A percentile compares a stretch with the other conserved stretches of the same genome.
Conservation (phyloP, 1,140 invertebrate genomes). For the Neodiprion pinetum region DNA sequence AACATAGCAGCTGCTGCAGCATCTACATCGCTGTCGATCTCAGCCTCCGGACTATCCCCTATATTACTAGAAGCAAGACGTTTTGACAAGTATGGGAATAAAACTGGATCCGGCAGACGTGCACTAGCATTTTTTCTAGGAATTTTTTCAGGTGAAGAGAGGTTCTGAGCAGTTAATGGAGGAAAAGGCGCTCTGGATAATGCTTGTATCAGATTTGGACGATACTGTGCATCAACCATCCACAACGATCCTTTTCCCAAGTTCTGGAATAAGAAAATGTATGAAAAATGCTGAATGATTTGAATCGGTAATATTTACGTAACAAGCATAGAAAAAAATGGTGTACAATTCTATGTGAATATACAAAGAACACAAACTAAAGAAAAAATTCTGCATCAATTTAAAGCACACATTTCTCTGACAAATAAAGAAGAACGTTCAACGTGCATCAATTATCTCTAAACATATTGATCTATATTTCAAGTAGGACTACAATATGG, state of each 20-base stretch:
- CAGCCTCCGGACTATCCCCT: conserved; percentile 55
- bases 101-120: conserved; percentile 72
- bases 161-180: conserved; percentile 66
- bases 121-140: conserved; percentile 48
- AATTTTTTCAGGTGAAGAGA: conserved; percentile 50
- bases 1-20: conserved; percentile 82
- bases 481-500: not conserved
- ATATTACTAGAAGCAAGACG: conserved; percentile 67
- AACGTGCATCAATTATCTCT: conserved; percentile 22
- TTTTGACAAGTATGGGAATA: conserved; percentile 80
- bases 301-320: too few relatives aligned
- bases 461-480: not conserved
- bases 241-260: conserved; percentile 94
- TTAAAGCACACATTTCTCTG: conserved; percentile 8
- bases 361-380: conserved; percentile 13
- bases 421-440: conserved; percentile 19
- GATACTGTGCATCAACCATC: conserved; percentile 91
- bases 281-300: not conserved
- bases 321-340: not conserved
- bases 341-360: conserved; percentile 9
- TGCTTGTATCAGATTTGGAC: conserved; percentile 85
- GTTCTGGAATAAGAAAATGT: conserved; percentile 67
- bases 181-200: conserved; percentile 84
- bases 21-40: conserved; percentile 75
- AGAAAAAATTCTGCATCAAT: conserved; percentile 15